phyloP scores from a whole-genome alignment of 2,113 vertebrate species.

The Apteryx mantelli region DNA sequence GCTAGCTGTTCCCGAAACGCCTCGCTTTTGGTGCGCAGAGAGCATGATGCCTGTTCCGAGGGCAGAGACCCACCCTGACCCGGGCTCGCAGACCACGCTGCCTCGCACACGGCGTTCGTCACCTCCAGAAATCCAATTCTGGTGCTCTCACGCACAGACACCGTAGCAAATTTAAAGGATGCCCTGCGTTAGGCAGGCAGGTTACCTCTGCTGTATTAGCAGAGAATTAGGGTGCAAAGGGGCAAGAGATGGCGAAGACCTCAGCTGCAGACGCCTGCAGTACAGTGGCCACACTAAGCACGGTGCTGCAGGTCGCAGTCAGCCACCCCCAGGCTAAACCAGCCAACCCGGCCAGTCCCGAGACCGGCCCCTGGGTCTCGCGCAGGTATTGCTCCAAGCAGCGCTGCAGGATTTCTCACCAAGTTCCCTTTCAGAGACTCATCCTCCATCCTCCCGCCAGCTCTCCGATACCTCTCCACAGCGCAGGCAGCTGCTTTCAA shows the following conservation, averaged over 20 bases:
- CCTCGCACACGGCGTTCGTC: not conserved
- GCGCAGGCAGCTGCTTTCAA: not conserved
- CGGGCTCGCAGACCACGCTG: not conserved
- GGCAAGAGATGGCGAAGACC: not conserved
- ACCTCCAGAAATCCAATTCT: not conserved
- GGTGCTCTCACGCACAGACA: not conserved
- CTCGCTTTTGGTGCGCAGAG: fast-evolving
- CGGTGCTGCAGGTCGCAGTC: not conserved
- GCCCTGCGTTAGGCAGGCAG: not conserved
- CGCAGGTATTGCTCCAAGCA: too few relatives aligned
- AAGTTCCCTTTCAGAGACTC: too few relatives aligned
- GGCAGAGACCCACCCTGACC: not conserved
- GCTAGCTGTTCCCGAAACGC: too few relatives aligned
- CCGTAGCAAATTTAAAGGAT: not conserved
- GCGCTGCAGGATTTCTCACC: too few relatives aligned
- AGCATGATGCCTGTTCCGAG: not conserved
- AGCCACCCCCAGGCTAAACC: too few relatives aligned
- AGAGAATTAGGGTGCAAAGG: not conserved
- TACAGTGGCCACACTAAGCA: not conserved
- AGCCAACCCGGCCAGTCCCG: too few relatives aligned
- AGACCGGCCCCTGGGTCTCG: too few relatives aligned
- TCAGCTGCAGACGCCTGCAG: fast-evolving
- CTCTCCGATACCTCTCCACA: too few relatives aligned
- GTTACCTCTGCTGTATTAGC: not conserved
- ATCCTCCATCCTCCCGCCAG: too few relatives aligned